Evolutionary conservation across 1,140 invertebrate species (phyloP), one percentile per base, ranked within the genome.

Genomic region (Sycobia sp.): DNA sequence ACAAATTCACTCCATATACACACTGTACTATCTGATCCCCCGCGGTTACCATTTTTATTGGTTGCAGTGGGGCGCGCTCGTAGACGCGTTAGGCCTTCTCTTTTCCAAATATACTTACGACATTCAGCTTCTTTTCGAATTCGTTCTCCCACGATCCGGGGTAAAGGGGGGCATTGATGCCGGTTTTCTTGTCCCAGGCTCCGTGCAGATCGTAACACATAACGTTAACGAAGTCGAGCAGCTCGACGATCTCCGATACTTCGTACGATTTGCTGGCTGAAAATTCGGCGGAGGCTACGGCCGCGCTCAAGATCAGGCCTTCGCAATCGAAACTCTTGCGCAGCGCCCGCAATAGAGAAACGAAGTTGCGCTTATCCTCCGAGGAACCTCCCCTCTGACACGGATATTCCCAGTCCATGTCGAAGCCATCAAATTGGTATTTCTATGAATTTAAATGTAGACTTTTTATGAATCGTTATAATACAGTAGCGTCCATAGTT

Each of bases 381-480:
- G 80, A 77, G 2, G 87, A 86, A 46, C 89, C 89, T 2, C 88
- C 86, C 39, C 89, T 75, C 66, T 88, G 85, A 14, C 79, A 84
- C 0, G 90, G 91, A 71, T 92, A 92, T 69, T 93, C 91, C 91
- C 91, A 93, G 72, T 93, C 91, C 13, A 94, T 16, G 72, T 94
- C 91, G 1, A 94, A 81, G 0, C 92, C 92, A 76, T 94, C 90
- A 59, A 94, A 93, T 7, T 84, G 80, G 69, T 91, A 84, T 14
- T 83, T 84, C 54, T 32, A 11, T 11, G 29, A n/a, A n/a, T n/a
- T n/a, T n/a, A n/a, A n/a, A n/a, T n/a, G n/a, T n/a, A n/a, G n/a
- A n/a, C n/a, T n/a, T n/a, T n/a, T n/a, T n/a, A n/a, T n/a, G n/a
- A n/a, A n/a, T n/a, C n/a, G n/a, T n/a, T n/a, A n/a, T n/a, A n/a